A percentile compares a stretch with the other conserved stretches of the same genome.
These are phyloP conservation scores for Smittia aterrima DNA, from an alignment of 2,888 invertebrate genomes.

Conservation along the genomic window DNA sequence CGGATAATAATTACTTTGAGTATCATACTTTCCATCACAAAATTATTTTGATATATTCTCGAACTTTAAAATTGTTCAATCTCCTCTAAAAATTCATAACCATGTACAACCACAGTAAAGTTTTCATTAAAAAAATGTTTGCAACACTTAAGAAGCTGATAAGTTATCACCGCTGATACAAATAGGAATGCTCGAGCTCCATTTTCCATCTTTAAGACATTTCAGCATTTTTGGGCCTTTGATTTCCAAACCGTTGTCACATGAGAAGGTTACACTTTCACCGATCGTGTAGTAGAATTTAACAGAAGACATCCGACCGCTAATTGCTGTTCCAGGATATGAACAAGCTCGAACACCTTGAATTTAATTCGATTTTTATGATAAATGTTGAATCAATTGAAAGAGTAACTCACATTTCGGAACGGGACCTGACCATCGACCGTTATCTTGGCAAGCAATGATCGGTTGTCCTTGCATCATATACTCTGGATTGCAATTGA, in stretches of 20 bases:
- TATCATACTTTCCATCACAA: no score
- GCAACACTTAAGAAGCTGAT: background rate
- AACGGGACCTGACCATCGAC: constrained; percentile 77
- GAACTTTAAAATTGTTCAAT: no score
- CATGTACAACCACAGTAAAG: background rate
- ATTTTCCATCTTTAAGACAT: constrained; percentile 79
- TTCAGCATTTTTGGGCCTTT: constrained; percentile 75
- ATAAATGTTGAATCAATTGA: constrained; percentile 29
- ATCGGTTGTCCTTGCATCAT: constrained; percentile 90
- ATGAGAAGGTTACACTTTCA: constrained; percentile 80
- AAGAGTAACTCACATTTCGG: constrained; percentile 70
- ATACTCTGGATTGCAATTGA: constrained; percentile 82
- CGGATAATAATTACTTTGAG: no score
- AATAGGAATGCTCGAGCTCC: constrained; percentile 81
- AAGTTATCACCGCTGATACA: constrained; percentile 54
- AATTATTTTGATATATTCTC: no score
- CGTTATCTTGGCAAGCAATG: constrained; percentile 83
- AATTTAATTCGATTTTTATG: no score
- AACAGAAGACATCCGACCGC: constrained; percentile 80
- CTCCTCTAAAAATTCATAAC: no score
- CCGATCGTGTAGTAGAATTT: constrained; percentile 87
- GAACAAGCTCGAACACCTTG: constrained; percentile 77
- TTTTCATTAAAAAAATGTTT: no score
- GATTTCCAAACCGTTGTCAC: constrained; percentile 72
- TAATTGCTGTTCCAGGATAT: constrained; percentile 82